phyloP scores from a whole-genome alignment of 2,113 vertebrate species.

The Narcine bancroftii region DNA sequence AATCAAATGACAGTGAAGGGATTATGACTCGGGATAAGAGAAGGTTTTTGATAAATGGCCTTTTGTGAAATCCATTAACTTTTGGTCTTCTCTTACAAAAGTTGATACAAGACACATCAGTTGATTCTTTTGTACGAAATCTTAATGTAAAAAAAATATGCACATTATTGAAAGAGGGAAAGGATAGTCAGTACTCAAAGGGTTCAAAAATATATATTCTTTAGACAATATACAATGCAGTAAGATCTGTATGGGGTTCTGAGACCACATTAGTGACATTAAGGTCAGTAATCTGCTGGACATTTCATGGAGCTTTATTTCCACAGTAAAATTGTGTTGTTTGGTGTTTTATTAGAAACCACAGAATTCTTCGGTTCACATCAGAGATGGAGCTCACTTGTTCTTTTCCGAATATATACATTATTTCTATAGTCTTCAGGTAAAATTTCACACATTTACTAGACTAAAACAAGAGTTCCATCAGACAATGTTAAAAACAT shows the following conservation, averaged over 20 bases:
- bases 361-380: slow-evolving; percentile 37
- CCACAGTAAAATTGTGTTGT: slow-evolving; percentile 33
- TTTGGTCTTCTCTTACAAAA: neutral
- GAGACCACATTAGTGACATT: neutral
- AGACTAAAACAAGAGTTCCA: slow-evolving; percentile 23
- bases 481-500: neutral
- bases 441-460: slow-evolving; percentile 36
- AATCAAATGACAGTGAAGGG: neutral
- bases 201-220: slow-evolving; percentile 37
- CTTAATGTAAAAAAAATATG: neutral
- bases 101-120: neutral
- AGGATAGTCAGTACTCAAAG: slow-evolving; percentile 30
- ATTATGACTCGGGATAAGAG: neutral
- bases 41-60: neutral
- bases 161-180: slow-evolving; percentile 15
- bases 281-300: neutral
- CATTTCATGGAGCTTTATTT: slow-evolving; percentile 20
- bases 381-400: slow-evolving; percentile 34
- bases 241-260: slow-evolving; percentile 9
- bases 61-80: neutral
- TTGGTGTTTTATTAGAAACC: slow-evolving; percentile 32
- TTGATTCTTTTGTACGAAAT: neutral
- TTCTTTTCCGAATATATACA: slow-evolving; percentile 35
- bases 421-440: slow-evolving; percentile 11
- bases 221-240: slow-evolving; percentile 37